phyloP scores from a whole-genome alignment of 2,888 invertebrate species.

The Laspeyria flexula region DNA sequence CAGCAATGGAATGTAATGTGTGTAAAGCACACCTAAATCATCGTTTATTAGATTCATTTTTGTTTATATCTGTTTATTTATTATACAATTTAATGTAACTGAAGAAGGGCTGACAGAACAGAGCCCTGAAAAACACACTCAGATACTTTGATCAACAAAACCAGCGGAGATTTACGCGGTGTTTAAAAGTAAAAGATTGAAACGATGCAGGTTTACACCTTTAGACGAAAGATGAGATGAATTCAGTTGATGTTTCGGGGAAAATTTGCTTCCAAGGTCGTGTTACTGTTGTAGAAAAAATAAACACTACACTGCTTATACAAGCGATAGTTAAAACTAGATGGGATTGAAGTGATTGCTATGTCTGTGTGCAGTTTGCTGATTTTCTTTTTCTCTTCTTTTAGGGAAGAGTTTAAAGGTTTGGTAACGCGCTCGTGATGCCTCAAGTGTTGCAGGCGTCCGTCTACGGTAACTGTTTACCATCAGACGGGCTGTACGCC shows the following conservation, averaged over 20 bases:
- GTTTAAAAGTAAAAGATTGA: slow-evolving; percentile 11
- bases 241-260: background rate
- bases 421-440: too few species aligned
- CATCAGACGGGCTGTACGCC: too few species aligned
- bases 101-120: slow-evolving; percentile 21
- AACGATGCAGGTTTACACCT: slow-evolving; percentile 5
- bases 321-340: background rate
- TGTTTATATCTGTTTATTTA: background rate
- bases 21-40: too few species aligned
- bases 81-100: too few species aligned
- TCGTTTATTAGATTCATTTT: background rate
- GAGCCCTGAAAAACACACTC: slow-evolving; percentile 5
- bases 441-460: too few species aligned
- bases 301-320: background rate
- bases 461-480: too few species aligned
- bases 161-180: slow-evolving; percentile 3
- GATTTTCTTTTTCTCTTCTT: too few species aligned
- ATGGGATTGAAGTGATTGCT: too few species aligned
- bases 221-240: background rate
- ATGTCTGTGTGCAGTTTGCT: too few species aligned
- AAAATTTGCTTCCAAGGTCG: background rate
- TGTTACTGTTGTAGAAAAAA: background rate
- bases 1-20: too few species aligned
- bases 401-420: too few species aligned
- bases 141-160: slow-evolving; percentile 3